Percentiles rank a stretch among this genome's conserved stretches.
Evolutionary conservation across 2,888 invertebrate species (phyloP).

Genomic region (Lasius platythorax): DNA sequence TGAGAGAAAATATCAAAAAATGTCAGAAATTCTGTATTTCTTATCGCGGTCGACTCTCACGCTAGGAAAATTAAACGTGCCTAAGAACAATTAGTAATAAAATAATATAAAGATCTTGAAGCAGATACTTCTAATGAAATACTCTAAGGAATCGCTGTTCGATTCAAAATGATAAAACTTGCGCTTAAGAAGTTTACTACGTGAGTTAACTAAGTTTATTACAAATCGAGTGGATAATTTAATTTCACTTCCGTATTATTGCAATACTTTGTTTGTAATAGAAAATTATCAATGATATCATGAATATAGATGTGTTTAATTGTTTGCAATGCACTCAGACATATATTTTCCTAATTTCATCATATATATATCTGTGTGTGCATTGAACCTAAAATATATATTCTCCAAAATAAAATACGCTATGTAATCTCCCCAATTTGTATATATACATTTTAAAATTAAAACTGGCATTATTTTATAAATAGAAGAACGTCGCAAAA

Average conservation of each 20-base stretch:
- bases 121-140: background rate
- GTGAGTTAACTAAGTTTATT: conserved; percentile 6
- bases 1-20: background rate
- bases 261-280: background rate
- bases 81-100: background rate
- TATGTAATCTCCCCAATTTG: background rate
- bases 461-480: background rate
- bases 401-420: background rate
- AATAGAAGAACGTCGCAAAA: background rate
- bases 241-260: conserved; percentile 7
- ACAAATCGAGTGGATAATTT: background rate
- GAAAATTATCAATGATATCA: background rate
- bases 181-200: conserved; percentile 1
- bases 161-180: background rate
- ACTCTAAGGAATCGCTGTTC: background rate
- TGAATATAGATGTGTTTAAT: background rate
- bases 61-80: background rate
- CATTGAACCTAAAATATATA: background rate
- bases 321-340: background rate
- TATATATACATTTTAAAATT: background rate
- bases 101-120: background rate
- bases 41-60: background rate
- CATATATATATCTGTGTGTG: background rate
- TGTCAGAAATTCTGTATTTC: background rate
- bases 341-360: background rate